Evolutionary conservation across 2,113 vertebrate genomes (phyloP).

Genomic region (Oryzias curvinotus): DNA sequence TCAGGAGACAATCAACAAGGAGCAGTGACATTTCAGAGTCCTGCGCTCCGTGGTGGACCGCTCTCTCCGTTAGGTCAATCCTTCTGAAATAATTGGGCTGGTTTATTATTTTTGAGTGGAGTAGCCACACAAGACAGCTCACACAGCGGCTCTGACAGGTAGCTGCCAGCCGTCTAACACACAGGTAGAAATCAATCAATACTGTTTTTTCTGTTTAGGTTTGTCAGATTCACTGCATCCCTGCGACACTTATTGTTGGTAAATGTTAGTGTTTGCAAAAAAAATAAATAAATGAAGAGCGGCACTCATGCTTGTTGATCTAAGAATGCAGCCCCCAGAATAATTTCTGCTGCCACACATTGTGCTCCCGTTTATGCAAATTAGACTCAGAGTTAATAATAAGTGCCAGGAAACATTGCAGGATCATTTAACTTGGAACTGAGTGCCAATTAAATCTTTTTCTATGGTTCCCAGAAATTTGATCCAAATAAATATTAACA

Average conservation of each 20-base stretch:
- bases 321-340: too few relatives aligned
- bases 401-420: too few relatives aligned
- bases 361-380: too few relatives aligned
- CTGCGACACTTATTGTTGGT: not conserved
- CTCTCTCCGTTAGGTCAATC: not conserved
- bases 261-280: not conserved
- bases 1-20: not conserved
- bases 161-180: not conserved
- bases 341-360: too few relatives aligned
- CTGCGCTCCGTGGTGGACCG: not conserved
- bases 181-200: not conserved
- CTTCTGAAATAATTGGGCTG: conserved; percentile 1
- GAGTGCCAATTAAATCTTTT: too few relatives aligned
- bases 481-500: too few relatives aligned
- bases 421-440: too few relatives aligned
- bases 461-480: too few relatives aligned
- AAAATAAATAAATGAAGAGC: too few relatives aligned
- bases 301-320: too few relatives aligned
- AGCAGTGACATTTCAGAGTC: not conserved
- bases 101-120: conserved; percentile 1
- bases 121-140: not conserved
- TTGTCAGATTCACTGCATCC: not conserved
- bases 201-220: not conserved
- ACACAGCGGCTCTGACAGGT: not conserved
- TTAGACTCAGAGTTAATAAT: too few relatives aligned